A percentile compares a stretch with the other conserved stretches of the same genome.
phyloP scores from a whole-genome alignment of 2,113 vertebrate genomes.

The Neogobius melanostomus region DNA sequence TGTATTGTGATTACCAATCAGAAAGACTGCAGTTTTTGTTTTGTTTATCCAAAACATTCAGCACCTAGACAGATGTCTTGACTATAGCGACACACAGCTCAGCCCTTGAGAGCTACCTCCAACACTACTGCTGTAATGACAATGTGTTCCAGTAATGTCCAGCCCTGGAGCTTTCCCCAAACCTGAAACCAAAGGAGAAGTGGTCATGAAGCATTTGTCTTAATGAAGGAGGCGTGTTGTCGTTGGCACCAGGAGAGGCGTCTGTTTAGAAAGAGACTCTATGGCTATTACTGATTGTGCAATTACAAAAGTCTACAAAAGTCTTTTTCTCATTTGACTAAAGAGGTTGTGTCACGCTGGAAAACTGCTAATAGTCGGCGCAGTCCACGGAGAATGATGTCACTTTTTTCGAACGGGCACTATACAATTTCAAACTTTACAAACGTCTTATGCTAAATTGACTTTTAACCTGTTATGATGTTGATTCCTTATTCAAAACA shows the following conservation, averaged over 20 bases:
- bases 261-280: constrained; percentile 46
- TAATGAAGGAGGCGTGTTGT: constrained; percentile 62
- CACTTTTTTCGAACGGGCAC: neutral
- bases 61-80: neutral
- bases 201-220: constrained; percentile 60
- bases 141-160: constrained; percentile 39
- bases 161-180: constrained; percentile 50
- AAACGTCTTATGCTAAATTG: neutral
- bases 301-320: constrained; percentile 41
- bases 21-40: no score
- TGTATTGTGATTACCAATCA: no score
- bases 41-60: no score
- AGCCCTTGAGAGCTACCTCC: constrained; percentile 20
- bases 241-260: constrained; percentile 44
- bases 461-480: neutral
- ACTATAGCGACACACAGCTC: constrained; percentile 37
- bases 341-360: constrained; percentile 1
- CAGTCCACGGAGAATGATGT: neutral
- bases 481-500: no score
- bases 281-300: constrained; percentile 57
- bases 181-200: constrained; percentile 48
- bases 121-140: constrained; percentile 32
- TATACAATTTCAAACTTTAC: neutral
- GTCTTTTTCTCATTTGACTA: constrained; percentile 12
- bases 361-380: neutral